These are phyloP conservation scores for Temnothorax longispinosus DNA, from an alignment of 1,140 invertebrate genomes.

Conservation along the genomic window DNA sequence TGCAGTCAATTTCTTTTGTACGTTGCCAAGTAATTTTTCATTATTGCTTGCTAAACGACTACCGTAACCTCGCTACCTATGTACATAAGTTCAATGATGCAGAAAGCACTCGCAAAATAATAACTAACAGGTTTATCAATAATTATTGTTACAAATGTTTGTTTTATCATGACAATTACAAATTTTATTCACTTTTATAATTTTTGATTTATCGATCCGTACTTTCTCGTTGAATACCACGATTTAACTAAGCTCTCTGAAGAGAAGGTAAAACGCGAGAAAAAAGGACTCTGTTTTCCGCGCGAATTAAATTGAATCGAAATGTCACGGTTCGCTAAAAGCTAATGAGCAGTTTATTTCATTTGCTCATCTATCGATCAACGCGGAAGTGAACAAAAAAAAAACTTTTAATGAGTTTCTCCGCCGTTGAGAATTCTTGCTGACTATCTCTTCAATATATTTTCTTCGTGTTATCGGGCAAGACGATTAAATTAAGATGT, in stretches of 20 bases:
- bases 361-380: background rate
- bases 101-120: background rate
- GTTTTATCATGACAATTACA: background rate
- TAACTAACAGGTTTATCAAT: background rate
- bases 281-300: conserved; percentile 24
- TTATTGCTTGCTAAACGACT: background rate
- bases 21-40: conserved; percentile 6
- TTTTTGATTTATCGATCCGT: background rate
- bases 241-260: background rate
- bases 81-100: background rate
- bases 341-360: conserved; percentile 51
- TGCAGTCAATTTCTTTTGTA: conserved; percentile 9
- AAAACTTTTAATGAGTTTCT: conserved; percentile 46
- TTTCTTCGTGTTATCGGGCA: background rate
- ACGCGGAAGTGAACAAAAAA: conserved; percentile 39
- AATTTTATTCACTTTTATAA: background rate
- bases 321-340: conserved; percentile 38
- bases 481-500: background rate
- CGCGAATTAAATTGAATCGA: conserved; percentile 44
- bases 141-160: conserved; percentile 1
- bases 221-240: background rate
- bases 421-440: background rate
- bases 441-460: conserved; percentile 9
- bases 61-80: background rate
- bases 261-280: background rate